These are phyloP conservation scores for Agrypnia vestita DNA, from an alignment of 1,140 invertebrate genomes.

Conservation along the genomic window DNA sequence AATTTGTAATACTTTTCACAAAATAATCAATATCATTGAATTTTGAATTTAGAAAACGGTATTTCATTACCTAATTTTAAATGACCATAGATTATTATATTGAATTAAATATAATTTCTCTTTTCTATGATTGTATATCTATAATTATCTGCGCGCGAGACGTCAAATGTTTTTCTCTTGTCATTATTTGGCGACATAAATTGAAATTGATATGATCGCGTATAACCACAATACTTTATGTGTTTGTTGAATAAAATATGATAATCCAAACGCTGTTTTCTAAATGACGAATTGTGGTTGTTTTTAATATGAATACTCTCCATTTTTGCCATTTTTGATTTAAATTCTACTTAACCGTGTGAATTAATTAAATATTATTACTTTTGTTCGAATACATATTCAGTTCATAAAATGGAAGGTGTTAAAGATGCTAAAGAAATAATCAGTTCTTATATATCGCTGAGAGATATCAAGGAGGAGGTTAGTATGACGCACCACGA, in stretches of 20 bases:
- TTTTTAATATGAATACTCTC: no score
- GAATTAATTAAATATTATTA: no score
- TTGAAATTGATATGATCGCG: background rate
- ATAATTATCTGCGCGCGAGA: background rate
- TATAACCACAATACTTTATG: background rate
- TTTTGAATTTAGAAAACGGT: no score
- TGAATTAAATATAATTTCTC: no score
- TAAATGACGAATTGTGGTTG: no score
- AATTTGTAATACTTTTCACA: no score
- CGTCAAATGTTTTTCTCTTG: slow-evolving; percentile 1
- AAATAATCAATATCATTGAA: no score
- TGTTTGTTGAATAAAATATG: background rate
- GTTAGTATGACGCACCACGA: slow-evolving; percentile 17
- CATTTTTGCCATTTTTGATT: no score
- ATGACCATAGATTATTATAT: no score
- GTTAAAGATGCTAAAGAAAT: slow-evolving; percentile 44
- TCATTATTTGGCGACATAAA: background rate
- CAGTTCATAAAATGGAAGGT: slow-evolving; percentile 26
- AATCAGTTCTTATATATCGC: slow-evolving; percentile 33
- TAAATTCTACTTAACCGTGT: no score
- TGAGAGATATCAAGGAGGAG: slow-evolving; percentile 42
- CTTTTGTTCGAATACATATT: background rate
- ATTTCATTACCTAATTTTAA: no score
- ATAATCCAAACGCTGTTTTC: background rate
- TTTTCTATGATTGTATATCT: background rate